Evolutionary conservation across 2,797 vertebrate species (phyloP).

Genomic region (Parauchenoglanis punctatus): DNA sequence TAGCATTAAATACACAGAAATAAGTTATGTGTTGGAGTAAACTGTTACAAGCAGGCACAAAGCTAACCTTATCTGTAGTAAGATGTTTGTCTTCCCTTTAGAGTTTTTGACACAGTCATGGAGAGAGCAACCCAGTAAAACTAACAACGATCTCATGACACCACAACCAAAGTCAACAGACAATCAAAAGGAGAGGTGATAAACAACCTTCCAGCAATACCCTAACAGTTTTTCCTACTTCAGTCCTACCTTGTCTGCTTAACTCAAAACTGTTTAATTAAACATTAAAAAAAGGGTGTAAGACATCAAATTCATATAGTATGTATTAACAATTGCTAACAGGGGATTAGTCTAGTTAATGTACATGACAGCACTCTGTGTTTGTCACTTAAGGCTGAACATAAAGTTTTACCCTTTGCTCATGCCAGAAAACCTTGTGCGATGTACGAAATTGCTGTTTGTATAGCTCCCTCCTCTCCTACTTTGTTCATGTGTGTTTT

Average conservation of each 20-base stretch:
- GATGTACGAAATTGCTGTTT: conserved; percentile 15
- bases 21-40: background rate
- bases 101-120: conserved; percentile 53
- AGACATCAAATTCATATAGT: background rate
- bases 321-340: background rate
- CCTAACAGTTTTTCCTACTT: background rate
- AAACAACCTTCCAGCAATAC: background rate
- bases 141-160: conserved; percentile 26
- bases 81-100: conserved; percentile 29
- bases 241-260: background rate
- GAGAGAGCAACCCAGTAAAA: conserved; percentile 38
- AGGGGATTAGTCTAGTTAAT: conserved; percentile 21
- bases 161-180: conserved; percentile 39
- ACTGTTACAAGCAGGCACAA: background rate
- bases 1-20: background rate
- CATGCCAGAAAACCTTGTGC: conserved; percentile 14
- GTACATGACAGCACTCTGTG: background rate
- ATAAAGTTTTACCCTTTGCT: conserved; percentile 20
- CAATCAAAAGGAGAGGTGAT: conserved; percentile 50
- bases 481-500: conserved; percentile 51
- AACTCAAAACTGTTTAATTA: background rate
- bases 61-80: background rate
- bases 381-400: conserved; percentile 22
- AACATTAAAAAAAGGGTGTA: background rate
- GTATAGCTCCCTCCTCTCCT: conserved; percentile 27